phyloP scores from a whole-genome alignment of 2,113 vertebrate genomes.

The Chloroceryle aenea region DNA sequence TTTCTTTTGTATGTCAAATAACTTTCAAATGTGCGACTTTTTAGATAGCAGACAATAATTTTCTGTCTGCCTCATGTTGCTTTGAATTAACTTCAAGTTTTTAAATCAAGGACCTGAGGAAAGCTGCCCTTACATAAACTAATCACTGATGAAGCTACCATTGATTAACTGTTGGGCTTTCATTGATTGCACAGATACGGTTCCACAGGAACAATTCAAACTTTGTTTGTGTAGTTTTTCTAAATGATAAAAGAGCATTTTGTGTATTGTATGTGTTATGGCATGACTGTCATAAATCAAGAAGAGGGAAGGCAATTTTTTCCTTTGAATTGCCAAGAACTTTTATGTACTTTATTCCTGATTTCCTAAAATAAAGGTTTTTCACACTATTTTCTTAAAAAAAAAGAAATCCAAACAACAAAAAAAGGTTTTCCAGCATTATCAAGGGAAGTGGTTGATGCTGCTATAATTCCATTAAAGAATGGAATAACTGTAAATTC shows the following conservation, averaged over 20 bases:
- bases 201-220: slow-evolving; percentile 17
- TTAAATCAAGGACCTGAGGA: slow-evolving; percentile 27
- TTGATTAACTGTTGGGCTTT: slow-evolving; percentile 55
- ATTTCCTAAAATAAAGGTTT: background rate
- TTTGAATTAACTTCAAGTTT: slow-evolving; percentile 41
- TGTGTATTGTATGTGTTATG: background rate
- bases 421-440: background rate
- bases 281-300: background rate
- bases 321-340: background rate
- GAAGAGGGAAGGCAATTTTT: background rate
- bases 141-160: slow-evolving; percentile 49
- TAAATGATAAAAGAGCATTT: background rate
- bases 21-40: background rate
- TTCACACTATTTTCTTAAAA: background rate
- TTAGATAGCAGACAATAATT: background rate
- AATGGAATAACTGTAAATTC: background rate
- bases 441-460: background rate
- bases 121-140: background rate
- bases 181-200: slow-evolving; percentile 49
- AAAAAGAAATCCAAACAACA: background rate
- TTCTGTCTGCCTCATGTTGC: slow-evolving; percentile 1
- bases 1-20: background rate
- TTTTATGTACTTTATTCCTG: background rate
- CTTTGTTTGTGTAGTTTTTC: slow-evolving; percentile 43
- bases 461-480: background rate